Conservation (phyloP, 2,888 invertebrate genomes). For the Rhopalosiphum nymphaeae region DNA sequence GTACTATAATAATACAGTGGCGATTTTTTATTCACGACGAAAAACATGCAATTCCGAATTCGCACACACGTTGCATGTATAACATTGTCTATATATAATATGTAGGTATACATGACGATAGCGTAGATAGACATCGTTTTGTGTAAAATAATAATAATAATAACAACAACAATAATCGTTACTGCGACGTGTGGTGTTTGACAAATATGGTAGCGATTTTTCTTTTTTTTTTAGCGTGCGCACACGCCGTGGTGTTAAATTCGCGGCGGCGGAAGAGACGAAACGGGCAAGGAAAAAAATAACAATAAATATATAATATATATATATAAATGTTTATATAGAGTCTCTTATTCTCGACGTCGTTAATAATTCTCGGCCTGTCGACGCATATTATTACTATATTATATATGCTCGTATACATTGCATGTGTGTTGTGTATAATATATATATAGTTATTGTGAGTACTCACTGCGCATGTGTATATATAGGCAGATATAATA, state of each 20-base stretch:
- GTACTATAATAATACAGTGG: background rate
- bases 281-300: constrained; percentile 10
- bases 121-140: constrained; percentile 35
- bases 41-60: constrained; percentile 15
- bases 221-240: background rate
- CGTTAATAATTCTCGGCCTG: constrained; percentile 46
- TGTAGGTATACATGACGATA: background rate
- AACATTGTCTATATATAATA: background rate
- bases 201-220: constrained; percentile 27
- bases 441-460: background rate
- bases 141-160: constrained; percentile 38
- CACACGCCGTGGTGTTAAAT: constrained; percentile 17
- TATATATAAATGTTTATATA: background rate
- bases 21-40: constrained; percentile 30
- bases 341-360: constrained; percentile 1
- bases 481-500: background rate
- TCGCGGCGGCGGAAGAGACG: background rate
- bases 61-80: constrained; percentile 11
- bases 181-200: constrained; percentile 43
- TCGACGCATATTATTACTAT: background rate
- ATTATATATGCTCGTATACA: background rate
- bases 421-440: background rate
- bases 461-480: background rate
- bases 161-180: constrained; percentile 50
- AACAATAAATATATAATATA: background rate